Evolutionary conservation across 30 jellyfish, hydroid and myxozoan species (phyloP).

Genomic region (Morbakka virulenta): DNA sequence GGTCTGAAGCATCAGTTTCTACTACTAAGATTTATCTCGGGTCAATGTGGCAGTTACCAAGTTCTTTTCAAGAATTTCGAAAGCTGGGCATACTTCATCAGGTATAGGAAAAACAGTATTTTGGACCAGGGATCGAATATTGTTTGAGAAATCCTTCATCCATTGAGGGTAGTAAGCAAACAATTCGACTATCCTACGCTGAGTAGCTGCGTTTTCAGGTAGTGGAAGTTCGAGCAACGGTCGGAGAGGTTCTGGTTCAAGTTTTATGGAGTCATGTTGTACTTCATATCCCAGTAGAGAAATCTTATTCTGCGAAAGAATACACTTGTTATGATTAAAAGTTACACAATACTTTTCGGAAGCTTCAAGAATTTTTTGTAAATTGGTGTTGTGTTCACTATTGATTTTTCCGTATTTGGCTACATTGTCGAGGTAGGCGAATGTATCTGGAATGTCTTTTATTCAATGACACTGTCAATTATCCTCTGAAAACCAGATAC

Average conservation of each 20-base stretch:
- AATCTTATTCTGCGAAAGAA: constrained; percentile 5
- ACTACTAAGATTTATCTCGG: too few species aligned
- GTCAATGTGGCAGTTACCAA: too few species aligned
- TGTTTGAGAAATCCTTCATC: constrained; percentile 56
- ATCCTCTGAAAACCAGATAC: constrained; percentile 32
- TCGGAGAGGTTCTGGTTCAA: constrained; percentile 68
- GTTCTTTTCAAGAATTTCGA: too few species aligned
- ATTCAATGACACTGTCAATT: background rate
- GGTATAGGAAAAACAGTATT: too few species aligned
- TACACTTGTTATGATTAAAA: constrained; percentile 44
- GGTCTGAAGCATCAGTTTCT: too few species aligned
- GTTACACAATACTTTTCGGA: constrained; percentile 34
- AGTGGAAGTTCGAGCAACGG: constrained; percentile 70
- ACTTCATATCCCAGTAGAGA: constrained; percentile 47
- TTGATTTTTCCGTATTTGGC: constrained; percentile 44
- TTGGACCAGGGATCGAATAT: too few species aligned
- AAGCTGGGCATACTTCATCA: too few species aligned
- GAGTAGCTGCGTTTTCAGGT: constrained; percentile 38
- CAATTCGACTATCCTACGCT: constrained; percentile 46
- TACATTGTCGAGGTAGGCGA: constrained; percentile 34
- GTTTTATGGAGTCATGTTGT: constrained; percentile 41
- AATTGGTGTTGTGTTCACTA: constrained; percentile 52
- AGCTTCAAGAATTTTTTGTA: constrained; percentile 35
- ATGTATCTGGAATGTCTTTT: constrained; percentile 20
- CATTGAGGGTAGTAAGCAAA: constrained; percentile 61